Base-by-base conservation (phyloP, 2,888 invertebrate genomes). In the Drosophila subquinaria region DNA sequence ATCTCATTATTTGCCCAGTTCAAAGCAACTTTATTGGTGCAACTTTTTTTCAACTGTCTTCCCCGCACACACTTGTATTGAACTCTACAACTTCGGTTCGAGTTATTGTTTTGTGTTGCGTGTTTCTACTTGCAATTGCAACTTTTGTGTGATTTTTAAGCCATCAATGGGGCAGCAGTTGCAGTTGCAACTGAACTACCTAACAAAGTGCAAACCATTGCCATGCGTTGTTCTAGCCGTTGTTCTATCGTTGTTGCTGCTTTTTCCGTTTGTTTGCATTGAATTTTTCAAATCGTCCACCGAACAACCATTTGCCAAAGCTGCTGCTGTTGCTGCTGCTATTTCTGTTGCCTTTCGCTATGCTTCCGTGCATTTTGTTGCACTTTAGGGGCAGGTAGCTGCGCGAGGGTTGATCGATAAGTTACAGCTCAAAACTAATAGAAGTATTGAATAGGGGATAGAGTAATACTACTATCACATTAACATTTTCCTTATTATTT, bases 321-420 rank as follows among this genome's bases (percentile, higher is more conserved):
- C 88, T 87, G 76, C 53, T 65, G 55, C 67, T 59, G 43, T 15
- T 61, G 35, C 60, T 23, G 51, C 47, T 52, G 63, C 60, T 52
- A 30, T 45, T 73, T 15, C 63, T 36, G 48, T 55, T 65, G 66
- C 66, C 52, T 63, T 63, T 64, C 57, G 60, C 68, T 45, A 62
- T 65, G 67, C 85, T 73, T 82, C 77, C 70, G 74, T 79, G 86
- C 80, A 82, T 82, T 85, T 85, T 76, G 86, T 82, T 83, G 82
- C 86, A 79, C 76, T 79, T 85, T 68, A 43, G 47, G 65, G 55
- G 56, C 61, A 57, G 61, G 48, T 63, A 51, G 65, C 55, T 8
- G 13, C 17, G 27, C 71, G 80, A 64, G 88, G 80, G 77, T 15
- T 53, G 68, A 40, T 38, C 27, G 0, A 42, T 8, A 27, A 33